These are phyloP conservation scores for Halictus rubicundus DNA, from an alignment of 1,140 invertebrate species.

Conservation along the genomic window DNA sequence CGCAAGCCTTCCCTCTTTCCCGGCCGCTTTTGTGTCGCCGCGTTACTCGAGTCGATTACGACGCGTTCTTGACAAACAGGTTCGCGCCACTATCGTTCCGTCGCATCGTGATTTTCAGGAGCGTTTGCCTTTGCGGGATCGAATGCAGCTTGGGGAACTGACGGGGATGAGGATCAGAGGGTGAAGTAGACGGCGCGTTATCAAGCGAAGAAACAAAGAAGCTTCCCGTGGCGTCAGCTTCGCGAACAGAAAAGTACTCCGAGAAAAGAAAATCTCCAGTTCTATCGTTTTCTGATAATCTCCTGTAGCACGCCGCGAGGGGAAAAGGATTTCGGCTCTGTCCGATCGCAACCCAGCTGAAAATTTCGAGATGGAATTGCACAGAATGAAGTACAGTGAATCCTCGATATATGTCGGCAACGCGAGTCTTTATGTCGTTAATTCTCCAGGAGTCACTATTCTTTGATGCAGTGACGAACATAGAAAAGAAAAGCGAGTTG, in stretches of 20 bases:
- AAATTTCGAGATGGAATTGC: too few relatives aligned
- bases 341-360: not conserved
- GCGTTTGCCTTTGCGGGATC: constrained; percentile 33
- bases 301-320: not conserved
- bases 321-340: constrained; percentile 14
- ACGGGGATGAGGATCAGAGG: not conserved
- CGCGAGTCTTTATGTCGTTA: too few relatives aligned
- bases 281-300: constrained; percentile 52
- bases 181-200: constrained; percentile 35
- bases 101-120: constrained; percentile 49
- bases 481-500: too few relatives aligned
- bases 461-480: too few relatives aligned
- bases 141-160: not conserved
- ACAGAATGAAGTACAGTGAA: too few relatives aligned
- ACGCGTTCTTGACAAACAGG: constrained; percentile 43
- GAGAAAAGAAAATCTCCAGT: constrained; percentile 21
- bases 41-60: constrained; percentile 18
- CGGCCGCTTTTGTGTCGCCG: not conserved
- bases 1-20: not conserved
- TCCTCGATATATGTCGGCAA: too few relatives aligned
- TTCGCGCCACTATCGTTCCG: constrained; percentile 29
- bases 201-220: constrained; percentile 56
- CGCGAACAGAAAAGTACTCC: constrained; percentile 23
- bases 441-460: too few relatives aligned
- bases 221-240: constrained; percentile 6